A percentile compares a stretch with the other conserved stretches of the same genome.
These are phyloP conservation scores for Botia almorhae DNA, from an alignment of 2,797 vertebrate genomes.

Conservation along the genomic window DNA sequence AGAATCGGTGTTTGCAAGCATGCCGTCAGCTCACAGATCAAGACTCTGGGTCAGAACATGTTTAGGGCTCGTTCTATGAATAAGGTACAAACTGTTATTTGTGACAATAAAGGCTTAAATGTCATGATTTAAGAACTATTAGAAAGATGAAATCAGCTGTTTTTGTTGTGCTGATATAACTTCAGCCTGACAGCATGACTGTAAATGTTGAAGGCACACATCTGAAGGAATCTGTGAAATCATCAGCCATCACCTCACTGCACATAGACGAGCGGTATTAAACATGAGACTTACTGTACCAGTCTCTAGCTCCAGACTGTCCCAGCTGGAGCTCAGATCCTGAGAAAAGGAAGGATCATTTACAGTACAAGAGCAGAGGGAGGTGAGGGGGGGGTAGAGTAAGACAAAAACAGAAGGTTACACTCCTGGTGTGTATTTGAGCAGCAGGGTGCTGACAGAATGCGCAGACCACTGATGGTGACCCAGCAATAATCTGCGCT, in stretches of 20 bases:
- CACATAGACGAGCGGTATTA: constrained; percentile 61
- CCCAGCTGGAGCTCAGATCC: constrained; percentile 89
- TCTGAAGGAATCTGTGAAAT: constrained; percentile 64
- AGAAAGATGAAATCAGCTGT: no score
- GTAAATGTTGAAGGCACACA: constrained; percentile 59
- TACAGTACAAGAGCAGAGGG: constrained; percentile 73
- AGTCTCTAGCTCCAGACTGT: constrained; percentile 86
- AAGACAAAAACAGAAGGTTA: constrained; percentile 57
- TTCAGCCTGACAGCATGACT: constrained; percentile 47
- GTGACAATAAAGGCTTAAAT: no score
- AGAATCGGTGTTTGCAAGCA: constrained; percentile 52
- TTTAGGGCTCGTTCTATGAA: background rate
- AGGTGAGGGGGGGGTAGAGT: constrained; percentile 33
- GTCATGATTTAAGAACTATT: no score
- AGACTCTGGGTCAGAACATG: background rate
- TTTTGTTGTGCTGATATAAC: no score
- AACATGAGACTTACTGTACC: constrained; percentile 87
- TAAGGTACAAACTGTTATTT: background rate
- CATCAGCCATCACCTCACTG: constrained; percentile 77
- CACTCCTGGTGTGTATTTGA: constrained; percentile 30
- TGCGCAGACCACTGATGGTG: no score
- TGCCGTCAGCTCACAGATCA: constrained; percentile 14
- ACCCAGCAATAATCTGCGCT: no score
- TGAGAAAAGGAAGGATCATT: constrained; percentile 77
- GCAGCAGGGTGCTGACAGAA: constrained; percentile 38